Conservation (phyloP, 2,113 vertebrate genomes). For the Agapornis roseicollis region DNA sequence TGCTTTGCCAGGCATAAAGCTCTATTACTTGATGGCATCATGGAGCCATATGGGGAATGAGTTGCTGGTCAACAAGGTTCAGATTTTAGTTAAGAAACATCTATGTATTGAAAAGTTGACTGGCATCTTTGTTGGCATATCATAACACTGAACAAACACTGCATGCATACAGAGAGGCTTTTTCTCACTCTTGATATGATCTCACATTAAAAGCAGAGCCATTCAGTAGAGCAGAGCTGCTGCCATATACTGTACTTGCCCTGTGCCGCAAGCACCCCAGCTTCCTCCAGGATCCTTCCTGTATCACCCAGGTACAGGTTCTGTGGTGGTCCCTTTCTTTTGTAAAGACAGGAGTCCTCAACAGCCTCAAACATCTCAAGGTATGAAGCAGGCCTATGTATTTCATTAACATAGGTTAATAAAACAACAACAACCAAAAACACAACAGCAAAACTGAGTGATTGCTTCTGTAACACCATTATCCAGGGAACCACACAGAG, state of each 20-base stretch:
- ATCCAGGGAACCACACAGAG: background rate
- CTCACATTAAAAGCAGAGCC: background rate
- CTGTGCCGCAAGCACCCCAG: background rate
- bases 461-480: background rate
- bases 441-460: background rate
- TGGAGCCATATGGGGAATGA: background rate
- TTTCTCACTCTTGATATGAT: background rate
- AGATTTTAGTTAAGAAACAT: background rate
- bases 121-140: slow-evolving; percentile 25
- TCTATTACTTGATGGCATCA: background rate
- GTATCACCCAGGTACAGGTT: background rate
- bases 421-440: background rate
- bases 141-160: background rate
- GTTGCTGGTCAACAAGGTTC: background rate
- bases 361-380: background rate
- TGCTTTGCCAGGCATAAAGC: slow-evolving; percentile 4
- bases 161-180: background rate
- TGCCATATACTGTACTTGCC: background rate
- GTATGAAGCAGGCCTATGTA: background rate
- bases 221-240: background rate
- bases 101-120: background rate
- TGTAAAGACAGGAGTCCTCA: background rate
- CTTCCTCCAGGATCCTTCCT: background rate
- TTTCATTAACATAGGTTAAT: background rate
- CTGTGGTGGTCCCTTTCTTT: background rate